Evolutionary conservation across 2,113 vertebrate species (phyloP).

Genomic region (Strix uralensis): DNA sequence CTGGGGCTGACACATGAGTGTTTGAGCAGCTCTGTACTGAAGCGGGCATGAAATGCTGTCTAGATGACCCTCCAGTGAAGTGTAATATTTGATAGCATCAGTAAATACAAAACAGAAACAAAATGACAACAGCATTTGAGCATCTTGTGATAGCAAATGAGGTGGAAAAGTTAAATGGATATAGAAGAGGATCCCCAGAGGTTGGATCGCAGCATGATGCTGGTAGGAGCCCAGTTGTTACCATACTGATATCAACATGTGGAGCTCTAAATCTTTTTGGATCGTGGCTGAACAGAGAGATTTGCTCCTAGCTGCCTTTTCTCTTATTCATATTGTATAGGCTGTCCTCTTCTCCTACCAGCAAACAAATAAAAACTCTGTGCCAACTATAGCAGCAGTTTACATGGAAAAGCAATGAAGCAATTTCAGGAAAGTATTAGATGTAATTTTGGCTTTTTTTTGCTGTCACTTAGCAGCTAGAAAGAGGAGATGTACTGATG

Average conservation of each 20-base stretch:
- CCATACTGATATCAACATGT: neutral
- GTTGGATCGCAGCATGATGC: constrained; percentile 20
- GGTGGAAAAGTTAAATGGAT: constrained; percentile 34
- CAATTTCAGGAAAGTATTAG: constrained; percentile 41
- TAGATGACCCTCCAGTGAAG: constrained; percentile 24
- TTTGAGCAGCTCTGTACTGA: constrained; percentile 56
- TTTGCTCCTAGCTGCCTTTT: neutral
- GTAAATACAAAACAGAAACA: constrained; percentile 24
- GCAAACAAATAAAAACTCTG: constrained; percentile 38
- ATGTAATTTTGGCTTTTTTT: constrained; percentile 31
- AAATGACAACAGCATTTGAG: constrained; percentile 31
- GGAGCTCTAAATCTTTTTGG: constrained; percentile 45
- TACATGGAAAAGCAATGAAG: constrained; percentile 43
- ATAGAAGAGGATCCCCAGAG: constrained; percentile 46
- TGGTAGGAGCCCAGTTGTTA: constrained; percentile 35
- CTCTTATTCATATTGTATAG: neutral
- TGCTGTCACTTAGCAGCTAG: constrained; percentile 46
- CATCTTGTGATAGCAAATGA: neutral
- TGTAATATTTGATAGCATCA: constrained; percentile 50
- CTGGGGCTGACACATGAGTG: neutral
- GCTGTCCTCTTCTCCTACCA: constrained; percentile 8
- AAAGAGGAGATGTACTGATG: constrained; percentile 4
- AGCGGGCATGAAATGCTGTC: constrained; percentile 25
- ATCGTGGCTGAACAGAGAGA: neutral
- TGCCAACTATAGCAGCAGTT: constrained; percentile 34